Base-by-base conservation (phyloP, 2,113 vertebrate genomes). In the Anser cygnoides region DNA sequence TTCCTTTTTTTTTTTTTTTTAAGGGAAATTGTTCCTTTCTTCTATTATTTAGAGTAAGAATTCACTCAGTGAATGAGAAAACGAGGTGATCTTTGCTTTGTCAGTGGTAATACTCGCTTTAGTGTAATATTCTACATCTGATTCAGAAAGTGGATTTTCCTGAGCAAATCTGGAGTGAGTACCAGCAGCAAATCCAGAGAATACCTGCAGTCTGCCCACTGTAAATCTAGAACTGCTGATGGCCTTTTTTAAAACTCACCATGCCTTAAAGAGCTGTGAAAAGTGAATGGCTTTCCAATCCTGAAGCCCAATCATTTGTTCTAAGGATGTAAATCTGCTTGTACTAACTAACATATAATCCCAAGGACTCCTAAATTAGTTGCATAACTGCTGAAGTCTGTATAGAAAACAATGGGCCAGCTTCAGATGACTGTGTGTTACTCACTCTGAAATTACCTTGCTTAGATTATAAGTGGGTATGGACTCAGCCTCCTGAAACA, bases 161-260 rank as follows among this genome's bases (percentile, higher is more conserved):
- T 80, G n/a, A 79, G 84, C 83, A 91, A 83, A 61, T 68, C 86
- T 93, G 54, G 23, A 52, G 71, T 68, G 92, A 96, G 85, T 29
- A 52, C 84, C 94, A 77, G 90, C 57, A 49, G 46, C 46, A 46
- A 46, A 46, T 46, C 46, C 4, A 9, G 39, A 44, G 87, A 97
- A 96, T 80, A 97, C 84, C 94, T 96, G 90, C 31, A 44, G 92
- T 18, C 16, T 83, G 68, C 84, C 88, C 86, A 83, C 66, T 96
- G n/a, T 95, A 95, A 96, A 96, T 80, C 50, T 44, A 79, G 75
- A 85, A 86, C 4, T 89, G 9, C 75, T 92, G 82, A 93, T 44
- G 77, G 66, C 26, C 63, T 87, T 94, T 83, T 59, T 8, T 41
- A 95, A 96, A 96, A 75, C 76, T 88, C 79, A 73, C 25, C 55